Base-by-base conservation (phyloP, 2,888 invertebrate species). In the Tanypteryx hageni region DNA sequence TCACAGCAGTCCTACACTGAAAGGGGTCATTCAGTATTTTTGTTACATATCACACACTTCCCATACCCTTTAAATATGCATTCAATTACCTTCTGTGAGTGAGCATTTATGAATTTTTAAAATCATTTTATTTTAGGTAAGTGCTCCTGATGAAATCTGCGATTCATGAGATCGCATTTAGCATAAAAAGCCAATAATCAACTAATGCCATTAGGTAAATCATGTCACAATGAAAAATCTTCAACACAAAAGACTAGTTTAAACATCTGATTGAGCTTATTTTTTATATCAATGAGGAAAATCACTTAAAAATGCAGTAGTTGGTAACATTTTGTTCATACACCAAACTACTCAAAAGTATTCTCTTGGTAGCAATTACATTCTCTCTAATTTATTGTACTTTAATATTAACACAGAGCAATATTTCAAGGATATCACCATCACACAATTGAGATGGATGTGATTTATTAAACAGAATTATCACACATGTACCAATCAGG, bases 181-280 rank as follows among this genome's bases (percentile, higher is more conserved):
- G 64, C 89, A 68, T 61, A 68, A 89, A 44, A 89, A 89, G 89
- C 89, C 31, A 68, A 89, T 89, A n/a, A 89, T 89, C 44, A 76
- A 64, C 44, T 44, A n/a, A 64, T 13, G n/a, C 18, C 64, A n/a
- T 14, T 11, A 64, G 44, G 44, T 89, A 16, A 89, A 27, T 27
- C 64, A 18, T 13, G 44, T 89, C 89, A 89, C 89, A 89, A 44
- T 89, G 44, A 89, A 89, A 89, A n/a, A 31, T 27, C 57, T 56
- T n/a, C 18, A 56, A 89, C 58, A n/a, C 8, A 89, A 64, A 44
- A 44, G 64, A 68, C n/a, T n/a, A 64, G 27, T 27, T 8, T 10
- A 27, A 44, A 18, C 11, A 44, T 64, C 9, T 44, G 64, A 16
- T 89, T 64, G 64, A 89, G 89, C 64, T 64, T 64, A 5, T 44